Percentiles rank a stretch among this genome's conserved stretches.
These are phyloP conservation scores for Danionella cerebrum DNA, from an alignment of 2,113 vertebrate genomes.

Conservation along the genomic window DNA sequence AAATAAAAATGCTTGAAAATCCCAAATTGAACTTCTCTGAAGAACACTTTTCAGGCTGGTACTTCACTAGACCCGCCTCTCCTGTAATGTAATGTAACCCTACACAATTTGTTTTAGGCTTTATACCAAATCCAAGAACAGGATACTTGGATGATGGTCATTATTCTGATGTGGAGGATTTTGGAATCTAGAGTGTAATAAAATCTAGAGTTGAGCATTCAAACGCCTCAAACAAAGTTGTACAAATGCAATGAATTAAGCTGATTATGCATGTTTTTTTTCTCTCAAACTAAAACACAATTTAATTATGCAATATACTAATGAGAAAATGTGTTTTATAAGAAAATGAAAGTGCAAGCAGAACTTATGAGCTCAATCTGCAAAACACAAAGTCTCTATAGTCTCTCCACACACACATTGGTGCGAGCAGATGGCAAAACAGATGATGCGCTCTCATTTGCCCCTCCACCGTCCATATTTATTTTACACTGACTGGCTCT, in stretches of 20 bases:
- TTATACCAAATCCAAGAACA: slow-evolving; percentile 43
- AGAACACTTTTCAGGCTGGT: slow-evolving; percentile 58
- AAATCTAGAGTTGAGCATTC: not conserved
- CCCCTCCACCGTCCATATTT: slow-evolving; percentile 73
- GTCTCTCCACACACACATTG: slow-evolving; percentile 57
- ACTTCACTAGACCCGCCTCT: slow-evolving; percentile 55
- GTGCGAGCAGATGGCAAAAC: slow-evolving; percentile 70
- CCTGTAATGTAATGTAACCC: slow-evolving; percentile 60
- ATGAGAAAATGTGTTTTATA: not conserved
- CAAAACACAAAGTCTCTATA: slow-evolving; percentile 47
- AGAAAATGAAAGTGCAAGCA: slow-evolving; percentile 16
- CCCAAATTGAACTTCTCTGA: too few relatives aligned
- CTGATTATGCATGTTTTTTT: too few relatives aligned
- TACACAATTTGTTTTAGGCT: slow-evolving; percentile 20
- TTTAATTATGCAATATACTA: not conserved
- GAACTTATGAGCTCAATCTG: slow-evolving; percentile 40
- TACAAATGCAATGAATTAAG: too few relatives aligned
- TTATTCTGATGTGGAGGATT: slow-evolving; percentile 21
- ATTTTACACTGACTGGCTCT: slow-evolving; percentile 70
- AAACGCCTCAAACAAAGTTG: not conserved
- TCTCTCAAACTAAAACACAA: too few relatives aligned
- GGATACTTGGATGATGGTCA: slow-evolving; percentile 14
- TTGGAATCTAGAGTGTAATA: not conserved
- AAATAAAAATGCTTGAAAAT: too few relatives aligned
- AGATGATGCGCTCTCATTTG: slow-evolving; percentile 71